A percentile compares a stretch with the other conserved stretches of the same genome.
Evolutionary conservation across 2,888 invertebrate species (phyloP).

Genomic region (Drosophila paucipuncta): DNA sequence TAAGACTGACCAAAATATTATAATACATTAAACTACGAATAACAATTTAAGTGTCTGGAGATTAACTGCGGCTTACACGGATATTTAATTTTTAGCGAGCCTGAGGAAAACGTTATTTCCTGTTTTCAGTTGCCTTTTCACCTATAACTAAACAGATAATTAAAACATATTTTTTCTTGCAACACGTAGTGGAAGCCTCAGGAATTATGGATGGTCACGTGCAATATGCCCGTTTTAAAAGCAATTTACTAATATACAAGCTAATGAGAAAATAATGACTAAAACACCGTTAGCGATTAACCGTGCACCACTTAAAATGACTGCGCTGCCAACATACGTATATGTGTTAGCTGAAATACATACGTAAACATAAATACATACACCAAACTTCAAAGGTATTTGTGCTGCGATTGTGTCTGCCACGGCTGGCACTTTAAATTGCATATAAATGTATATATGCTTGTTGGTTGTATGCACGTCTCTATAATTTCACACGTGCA

Average conservation of each 20-base stretch:
- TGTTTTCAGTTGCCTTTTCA: background rate
- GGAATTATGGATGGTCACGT: slow-evolving; percentile 10
- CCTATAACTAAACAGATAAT: background rate
- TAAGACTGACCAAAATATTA: background rate
- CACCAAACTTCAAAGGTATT: background rate
- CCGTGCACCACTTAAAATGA: slow-evolving; percentile 36
- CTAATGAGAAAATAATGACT: slow-evolving; percentile 61
- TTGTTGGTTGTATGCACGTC: background rate
- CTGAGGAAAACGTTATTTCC: background rate
- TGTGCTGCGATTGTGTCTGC: slow-evolving; percentile 17
- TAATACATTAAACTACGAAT: background rate
- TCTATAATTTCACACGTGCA: slow-evolving; percentile 73
- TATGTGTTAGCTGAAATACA: no score
- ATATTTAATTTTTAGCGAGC: background rate
- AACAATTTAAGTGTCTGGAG: no score
- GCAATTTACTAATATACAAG: slow-evolving; percentile 59
- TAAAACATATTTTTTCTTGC: background rate
- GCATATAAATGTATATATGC: slow-evolving; percentile 23
- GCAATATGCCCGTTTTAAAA: slow-evolving; percentile 2
- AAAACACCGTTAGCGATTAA: slow-evolving; percentile 52
- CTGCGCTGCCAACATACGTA: slow-evolving; percentile 1
- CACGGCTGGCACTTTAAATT: slow-evolving; percentile 71
- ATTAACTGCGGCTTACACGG: background rate
- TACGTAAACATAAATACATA: background rate
- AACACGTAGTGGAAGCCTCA: background rate